These are phyloP conservation scores for Dunckerocampus dactyliophorus DNA, from an alignment of 2,113 vertebrate species.

Conservation along the genomic window DNA sequence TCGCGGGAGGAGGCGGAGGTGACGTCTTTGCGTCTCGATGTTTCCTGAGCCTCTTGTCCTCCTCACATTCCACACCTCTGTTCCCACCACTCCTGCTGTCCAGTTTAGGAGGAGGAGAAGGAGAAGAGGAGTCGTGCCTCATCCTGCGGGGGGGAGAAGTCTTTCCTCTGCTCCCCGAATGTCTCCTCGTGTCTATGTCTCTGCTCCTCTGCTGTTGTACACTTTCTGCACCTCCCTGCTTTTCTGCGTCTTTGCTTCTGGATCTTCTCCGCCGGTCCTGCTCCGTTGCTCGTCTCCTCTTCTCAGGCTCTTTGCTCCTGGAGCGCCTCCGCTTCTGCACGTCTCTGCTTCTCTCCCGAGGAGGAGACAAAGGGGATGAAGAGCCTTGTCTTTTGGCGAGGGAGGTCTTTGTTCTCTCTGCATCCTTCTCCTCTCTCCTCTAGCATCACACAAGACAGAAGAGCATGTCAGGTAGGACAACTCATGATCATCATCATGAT, in stretches of 20 bases:
- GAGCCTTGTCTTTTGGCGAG: slow-evolving; percentile 46
- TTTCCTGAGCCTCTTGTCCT: slow-evolving; percentile 23
- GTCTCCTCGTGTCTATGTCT: slow-evolving; percentile 11
- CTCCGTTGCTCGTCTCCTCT: slow-evolving; percentile 8
- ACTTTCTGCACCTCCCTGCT: slow-evolving; percentile 5
- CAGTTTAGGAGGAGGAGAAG: slow-evolving; percentile 39
- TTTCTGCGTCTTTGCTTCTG: slow-evolving; percentile 21
- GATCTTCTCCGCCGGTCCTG: slow-evolving; percentile 6
- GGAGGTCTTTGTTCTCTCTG: slow-evolving; percentile 23
- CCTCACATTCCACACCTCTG: slow-evolving; percentile 30
- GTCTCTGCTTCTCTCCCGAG: slow-evolving; percentile 32
- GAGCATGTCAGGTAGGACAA: background rate
- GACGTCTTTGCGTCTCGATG: slow-evolving; percentile 22
- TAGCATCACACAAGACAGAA: slow-evolving; percentile 43
- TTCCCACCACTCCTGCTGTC: slow-evolving; percentile 29
- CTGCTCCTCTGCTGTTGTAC: slow-evolving; percentile 3
- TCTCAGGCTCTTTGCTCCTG: slow-evolving; percentile 15
- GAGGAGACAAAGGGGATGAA: slow-evolving; percentile 40
- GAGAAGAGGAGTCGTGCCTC: slow-evolving; percentile 54
- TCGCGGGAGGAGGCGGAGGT: slow-evolving; percentile 42
- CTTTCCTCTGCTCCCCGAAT: slow-evolving; percentile 39
- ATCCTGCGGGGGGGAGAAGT: slow-evolving; percentile 28
- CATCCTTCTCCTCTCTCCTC: slow-evolving; percentile 27
- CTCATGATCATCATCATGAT: background rate
- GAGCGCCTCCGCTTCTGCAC: slow-evolving; percentile 26